Percentiles rank a stretch among this genome's conserved stretches.
These are phyloP conservation scores for Cepaea nemoralis DNA, from an alignment of 1,140 invertebrate genomes.

Conservation along the genomic window DNA sequence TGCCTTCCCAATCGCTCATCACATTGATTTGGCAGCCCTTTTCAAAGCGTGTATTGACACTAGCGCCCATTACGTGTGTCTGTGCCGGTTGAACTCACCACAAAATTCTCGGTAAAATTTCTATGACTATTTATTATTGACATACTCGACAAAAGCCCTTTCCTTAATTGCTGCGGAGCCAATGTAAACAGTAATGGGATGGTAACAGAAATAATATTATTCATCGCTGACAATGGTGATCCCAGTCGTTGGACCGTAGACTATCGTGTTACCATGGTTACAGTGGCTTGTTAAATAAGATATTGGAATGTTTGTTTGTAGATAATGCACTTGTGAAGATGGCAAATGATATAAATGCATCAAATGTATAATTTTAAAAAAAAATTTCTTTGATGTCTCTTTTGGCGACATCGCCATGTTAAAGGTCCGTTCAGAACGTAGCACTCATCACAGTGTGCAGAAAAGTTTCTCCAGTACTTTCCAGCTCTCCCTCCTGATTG, in stretches of 20 bases:
- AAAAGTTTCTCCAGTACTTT: too few relatives aligned
- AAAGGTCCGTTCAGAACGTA: too few relatives aligned
- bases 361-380: too few relatives aligned
- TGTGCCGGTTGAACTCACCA: neutral
- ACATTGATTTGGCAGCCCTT: neutral
- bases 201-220: neutral
- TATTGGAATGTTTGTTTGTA: too few relatives aligned
- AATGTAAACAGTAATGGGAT: neutral
- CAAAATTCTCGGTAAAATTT: neutral
- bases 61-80: neutral
- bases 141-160: neutral
- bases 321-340: too few relatives aligned
- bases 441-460: too few relatives aligned
- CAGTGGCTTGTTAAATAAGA: neutral
- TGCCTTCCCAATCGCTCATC: constrained; percentile 1
- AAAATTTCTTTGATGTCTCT: too few relatives aligned
- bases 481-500: too few relatives aligned
- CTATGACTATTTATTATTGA: neutral
- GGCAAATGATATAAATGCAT: too few relatives aligned
- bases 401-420: too few relatives aligned
- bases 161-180: neutral
- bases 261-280: neutral
- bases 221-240: neutral
- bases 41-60: neutral
- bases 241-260: neutral